Evolutionary conservation across 2,888 invertebrate species (phyloP), one percentile per base, ranked within the genome.

Genomic region (Drosophila anomalata): DNA sequence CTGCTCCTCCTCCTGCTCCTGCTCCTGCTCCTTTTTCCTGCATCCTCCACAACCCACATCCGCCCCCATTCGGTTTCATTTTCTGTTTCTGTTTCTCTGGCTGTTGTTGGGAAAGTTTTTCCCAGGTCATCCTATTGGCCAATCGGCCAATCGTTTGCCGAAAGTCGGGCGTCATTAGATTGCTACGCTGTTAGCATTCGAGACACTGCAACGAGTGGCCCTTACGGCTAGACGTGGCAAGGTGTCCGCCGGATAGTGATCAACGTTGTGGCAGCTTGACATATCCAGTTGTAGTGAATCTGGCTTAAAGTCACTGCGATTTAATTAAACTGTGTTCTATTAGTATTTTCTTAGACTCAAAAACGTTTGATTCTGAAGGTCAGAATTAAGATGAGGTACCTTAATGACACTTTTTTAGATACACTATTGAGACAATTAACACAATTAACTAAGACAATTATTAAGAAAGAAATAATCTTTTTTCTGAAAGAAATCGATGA

Each of bases 91-190:
- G 53, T 61, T 73, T 53, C 20, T 55, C 56, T 44, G 51, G 31
- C 44, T 50, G 59, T 42, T 73, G 44, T 53, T 62, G 54, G n/a
- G 31, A 47, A 66, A 66, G 62, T 61, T 60, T 68, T 54, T 53
- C 31, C 29, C 36, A 51, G 48, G 48, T 29, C 44, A 52, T 58
- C 42, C 50, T 12, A 53, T 42, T 33, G 41, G 51, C 17, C 50
- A 55, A 60, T 55, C 66, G 63, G 55, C 51, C 61, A 75, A 53
- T 36, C 36, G 36, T 36, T 72, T 67, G 72, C 75, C 47, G 58
- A 62, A 58, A 55, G 72, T 81, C 68, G 66, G 62, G 70, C 81
- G 70, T 76, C 84, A 84, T 87, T 87, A 76, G 63, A 78, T 73
- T 76, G 70, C 42, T 46, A 41, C 57, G 73, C 65, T 63, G 47